A percentile compares a stretch with the other conserved stretches of the same genome.
Conservation (phyloP, 2,113 vertebrate genomes). For the Polypterus bichir region DNA sequence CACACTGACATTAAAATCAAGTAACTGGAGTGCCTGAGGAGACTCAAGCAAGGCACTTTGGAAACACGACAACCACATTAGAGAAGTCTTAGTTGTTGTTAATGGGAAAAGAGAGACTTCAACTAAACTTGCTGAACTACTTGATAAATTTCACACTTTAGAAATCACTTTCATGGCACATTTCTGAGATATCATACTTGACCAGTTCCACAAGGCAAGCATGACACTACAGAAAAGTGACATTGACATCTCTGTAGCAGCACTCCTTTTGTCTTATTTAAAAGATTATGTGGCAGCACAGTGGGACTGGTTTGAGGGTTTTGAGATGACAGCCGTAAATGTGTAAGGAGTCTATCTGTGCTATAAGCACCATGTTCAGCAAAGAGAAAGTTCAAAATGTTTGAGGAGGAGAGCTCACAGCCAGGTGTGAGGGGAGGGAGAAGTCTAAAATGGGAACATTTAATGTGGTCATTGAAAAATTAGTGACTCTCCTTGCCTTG, state of each 20-base stretch:
- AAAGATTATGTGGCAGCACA: conserved; percentile 16
- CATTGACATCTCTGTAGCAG: too few relatives aligned
- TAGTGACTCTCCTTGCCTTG: conserved; percentile 3
- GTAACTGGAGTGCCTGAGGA: too few relatives aligned
- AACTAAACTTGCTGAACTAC: background rate
- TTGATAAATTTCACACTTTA: too few relatives aligned
- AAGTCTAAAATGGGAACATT: conserved; percentile 7
- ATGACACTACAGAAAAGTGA: background rate
- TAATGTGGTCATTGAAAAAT: conserved; percentile 9
- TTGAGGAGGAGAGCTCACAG: conserved; percentile 12
- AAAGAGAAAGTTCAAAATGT: conserved; percentile 1
- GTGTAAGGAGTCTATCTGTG: conserved; percentile 4
- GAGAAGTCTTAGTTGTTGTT: background rate
- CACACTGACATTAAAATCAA: too few relatives aligned
- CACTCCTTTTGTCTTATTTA: background rate
- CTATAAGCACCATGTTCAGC: conserved; percentile 11
- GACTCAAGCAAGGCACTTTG: too few relatives aligned
- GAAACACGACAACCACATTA: too few relatives aligned
- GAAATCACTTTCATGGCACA: conserved; percentile 2
- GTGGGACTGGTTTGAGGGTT: conserved; percentile 11
- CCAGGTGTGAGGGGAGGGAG: conserved; percentile 8
- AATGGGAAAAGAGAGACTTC: background rate
- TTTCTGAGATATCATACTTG: conserved; percentile 2
- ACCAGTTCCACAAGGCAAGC: background rate
- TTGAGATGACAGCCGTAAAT: conserved; percentile 15